Base-by-base conservation (phyloP, 2,113 vertebrate species). In the Alethe castanea region DNA sequence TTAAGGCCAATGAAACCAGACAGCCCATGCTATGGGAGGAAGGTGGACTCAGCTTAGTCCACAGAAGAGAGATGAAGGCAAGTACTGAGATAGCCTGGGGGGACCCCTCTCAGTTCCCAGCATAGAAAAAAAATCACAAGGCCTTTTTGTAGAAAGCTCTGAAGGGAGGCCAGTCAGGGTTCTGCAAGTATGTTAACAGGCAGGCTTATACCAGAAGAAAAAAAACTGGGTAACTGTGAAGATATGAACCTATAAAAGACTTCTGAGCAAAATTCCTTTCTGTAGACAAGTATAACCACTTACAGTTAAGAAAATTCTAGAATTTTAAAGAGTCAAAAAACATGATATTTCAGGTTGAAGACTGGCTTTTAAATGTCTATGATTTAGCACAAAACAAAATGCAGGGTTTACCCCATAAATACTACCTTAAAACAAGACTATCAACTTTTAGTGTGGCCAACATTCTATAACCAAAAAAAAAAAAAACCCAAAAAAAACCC, bases 361-460 rank as follows among this genome's bases (percentile, higher is more conserved):
- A 70, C 13, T 59, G 24, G 12, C 28, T 96, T 94, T 86, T 77
- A 83, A 93, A 92, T 6, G 19, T 18, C 87, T 80, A 13, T 61
- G 38, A 70, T 73, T 72, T 67, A 88, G 29, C 38, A 90, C 42
- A 94, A 94, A 82, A 82, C 56, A 94, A 72, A 95, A 92, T 36
- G 59, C 48, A 82, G 12, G 38, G 59, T 62, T 88, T 92, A 94
- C 14, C 28, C 38, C 40, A 57, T 80, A 94, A 95, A 94, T 71
- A 88, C 50, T 24, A 67, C 40, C 67, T 95, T 83, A 86, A 90
- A 82, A 70, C 33, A 88, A 80, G 88, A 90, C 81, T 82, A 95
- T 70, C 78, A 94, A 76, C 73, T 92, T 92, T 47, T 94, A 85
- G 47, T 56, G 24, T 40, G 50, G 71, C 20, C 50, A 94, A 52